A percentile compares a stretch with the other conserved stretches of the same genome.
Conservation (phyloP, 92 coral and sea anemone species). For the Palythoa caribaeorum region DNA sequence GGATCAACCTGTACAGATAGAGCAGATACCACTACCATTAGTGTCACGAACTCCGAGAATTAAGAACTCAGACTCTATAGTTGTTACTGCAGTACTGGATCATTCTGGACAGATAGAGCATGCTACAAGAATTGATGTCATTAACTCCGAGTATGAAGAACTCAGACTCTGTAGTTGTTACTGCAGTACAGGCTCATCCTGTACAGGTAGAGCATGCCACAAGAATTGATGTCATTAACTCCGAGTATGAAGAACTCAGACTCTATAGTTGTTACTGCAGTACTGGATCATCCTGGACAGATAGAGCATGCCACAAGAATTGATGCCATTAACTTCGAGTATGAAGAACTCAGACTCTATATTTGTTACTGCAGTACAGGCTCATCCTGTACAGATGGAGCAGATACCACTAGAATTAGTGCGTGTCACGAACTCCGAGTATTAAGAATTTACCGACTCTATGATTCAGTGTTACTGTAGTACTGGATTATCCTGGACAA, state of each 20-base stretch:
- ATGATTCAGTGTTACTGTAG: constrained; percentile 73
- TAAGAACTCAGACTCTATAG: constrained; percentile 11
- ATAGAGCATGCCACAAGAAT: neutral
- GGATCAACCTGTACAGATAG: constrained; percentile 63
- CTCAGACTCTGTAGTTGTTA: constrained; percentile 50
- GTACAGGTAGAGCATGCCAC: neutral
- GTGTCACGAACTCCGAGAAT: neutral
- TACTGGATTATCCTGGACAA: constrained; percentile 74
- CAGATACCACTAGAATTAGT: neutral
- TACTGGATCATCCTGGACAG: constrained; percentile 58
- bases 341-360: constrained; percentile 16
- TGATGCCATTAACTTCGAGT: too few relatives aligned
- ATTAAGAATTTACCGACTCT: too few relatives aligned
- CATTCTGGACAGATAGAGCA: constrained; percentile 48
- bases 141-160: too few relatives aligned
- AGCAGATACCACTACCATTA: neutral
- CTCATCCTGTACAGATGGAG: constrained; percentile 58
- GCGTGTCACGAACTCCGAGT: too few relatives aligned
- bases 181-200: constrained; percentile 84
- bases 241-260: neutral
- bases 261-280: constrained; percentile 71
- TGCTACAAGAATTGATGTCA: neutral
- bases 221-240: neutral
- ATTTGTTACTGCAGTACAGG: constrained; percentile 79
- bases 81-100: constrained; percentile 83